Percentiles rank a stretch among this genome's conserved stretches.
Evolutionary conservation across 2,113 vertebrate species (phyloP).

Genomic region (Arvicanthis niloticus): DNA sequence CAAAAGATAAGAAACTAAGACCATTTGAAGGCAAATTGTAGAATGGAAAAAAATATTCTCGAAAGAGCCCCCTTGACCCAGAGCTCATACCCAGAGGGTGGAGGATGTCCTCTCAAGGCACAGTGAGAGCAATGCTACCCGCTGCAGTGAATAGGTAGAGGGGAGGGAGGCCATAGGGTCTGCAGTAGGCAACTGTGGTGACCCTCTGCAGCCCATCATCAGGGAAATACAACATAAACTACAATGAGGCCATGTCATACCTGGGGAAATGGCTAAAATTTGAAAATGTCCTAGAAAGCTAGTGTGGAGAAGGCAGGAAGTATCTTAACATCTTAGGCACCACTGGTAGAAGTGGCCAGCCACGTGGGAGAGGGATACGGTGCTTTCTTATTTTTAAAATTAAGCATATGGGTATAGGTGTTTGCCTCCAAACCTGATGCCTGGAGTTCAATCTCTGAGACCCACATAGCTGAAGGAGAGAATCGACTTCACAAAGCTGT

Average conservation of each 20-base stretch:
- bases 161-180: rapidly evolving
- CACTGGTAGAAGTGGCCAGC: not conserved
- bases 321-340: rapidly evolving
- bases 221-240: not conserved
- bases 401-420: not conserved
- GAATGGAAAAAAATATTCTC: not conserved
- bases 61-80: not conserved
- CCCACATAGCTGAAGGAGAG: not conserved
- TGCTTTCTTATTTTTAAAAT: not conserved
- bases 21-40: not conserved
- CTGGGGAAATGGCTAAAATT: not conserved
- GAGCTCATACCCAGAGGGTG: not conserved
- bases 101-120: not conserved
- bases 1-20: not conserved
- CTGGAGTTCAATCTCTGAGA: not conserved
- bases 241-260: not conserved
- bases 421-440: not conserved
- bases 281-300: too few species aligned
- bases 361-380: not conserved
- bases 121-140: not conserved
- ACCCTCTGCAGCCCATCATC: not conserved
- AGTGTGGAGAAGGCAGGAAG: not conserved
- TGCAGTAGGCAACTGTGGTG: not conserved
- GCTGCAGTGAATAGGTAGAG: not conserved
- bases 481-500: not conserved